Conservation (phyloP, 2,113 vertebrate species). For the Corythoichthys haematopterus region DNA sequence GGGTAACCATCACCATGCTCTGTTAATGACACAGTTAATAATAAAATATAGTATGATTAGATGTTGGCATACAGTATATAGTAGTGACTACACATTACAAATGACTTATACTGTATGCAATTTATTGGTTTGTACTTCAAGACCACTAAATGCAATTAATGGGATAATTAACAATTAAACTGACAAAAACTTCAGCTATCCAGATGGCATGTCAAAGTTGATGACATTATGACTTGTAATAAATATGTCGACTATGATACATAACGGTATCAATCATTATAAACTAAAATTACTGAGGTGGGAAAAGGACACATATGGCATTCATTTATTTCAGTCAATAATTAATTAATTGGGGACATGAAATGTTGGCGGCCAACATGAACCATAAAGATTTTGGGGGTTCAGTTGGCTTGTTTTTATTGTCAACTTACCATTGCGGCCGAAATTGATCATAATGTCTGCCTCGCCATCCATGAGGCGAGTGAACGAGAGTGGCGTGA, state of each 20-base stretch:
- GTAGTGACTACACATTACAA: not conserved
- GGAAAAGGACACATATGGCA: not conserved
- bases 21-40: conserved; percentile 50
- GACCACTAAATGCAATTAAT: not conserved
- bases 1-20: conserved; percentile 97
- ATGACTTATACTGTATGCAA: not conserved
- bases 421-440: conserved; percentile 85
- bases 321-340: not conserved
- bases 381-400: too few relatives aligned
- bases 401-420: not conserved
- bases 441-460: conserved; percentile 98
- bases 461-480: conserved; percentile 91
- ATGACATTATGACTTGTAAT: not conserved
- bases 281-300: not conserved
- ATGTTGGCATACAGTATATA: not conserved
- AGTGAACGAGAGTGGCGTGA: conserved; percentile 85
- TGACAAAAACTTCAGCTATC: not conserved
- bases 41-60: not conserved
- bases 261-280: not conserved
- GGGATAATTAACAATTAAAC: not conserved
- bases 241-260: not conserved
- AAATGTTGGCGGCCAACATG: not conserved
- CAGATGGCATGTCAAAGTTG: not conserved
- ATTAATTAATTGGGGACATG: not conserved
- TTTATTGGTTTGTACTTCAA: not conserved